Conservation (phyloP, 2,888 invertebrate species). For the Stenodera caucasica region DNA sequence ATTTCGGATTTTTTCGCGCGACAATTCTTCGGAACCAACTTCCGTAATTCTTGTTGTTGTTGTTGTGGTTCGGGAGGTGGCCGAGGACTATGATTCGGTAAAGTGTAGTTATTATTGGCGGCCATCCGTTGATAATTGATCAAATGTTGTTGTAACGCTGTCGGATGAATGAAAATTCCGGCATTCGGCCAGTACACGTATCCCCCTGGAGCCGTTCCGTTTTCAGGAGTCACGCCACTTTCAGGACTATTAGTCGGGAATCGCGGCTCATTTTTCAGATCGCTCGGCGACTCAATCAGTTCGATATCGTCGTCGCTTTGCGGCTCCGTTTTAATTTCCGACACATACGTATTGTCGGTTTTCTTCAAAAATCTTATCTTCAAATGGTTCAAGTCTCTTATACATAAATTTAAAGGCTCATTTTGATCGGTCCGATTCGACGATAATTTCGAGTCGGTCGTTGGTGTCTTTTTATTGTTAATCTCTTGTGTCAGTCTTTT, state of each 20-base stretch:
- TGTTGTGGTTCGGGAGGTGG: slow-evolving; percentile 38
- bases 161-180: slow-evolving; percentile 72
- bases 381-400: slow-evolving; percentile 72
- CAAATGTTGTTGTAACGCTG: slow-evolving; percentile 71
- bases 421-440: slow-evolving; percentile 56
- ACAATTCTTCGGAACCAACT: slow-evolving; percentile 49
- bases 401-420: slow-evolving; percentile 82
- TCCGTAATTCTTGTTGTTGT: slow-evolving; percentile 45
- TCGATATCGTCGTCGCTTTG: slow-evolving; percentile 61
- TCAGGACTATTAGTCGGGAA: slow-evolving; percentile 38
- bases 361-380: slow-evolving; percentile 65
- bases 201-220: slow-evolving; percentile 54
- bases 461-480: slow-evolving; percentile 40
- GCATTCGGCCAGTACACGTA: slow-evolving; percentile 73
- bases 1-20: slow-evolving; percentile 40
- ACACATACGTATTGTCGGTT: slow-evolving; percentile 65
- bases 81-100: slow-evolving; percentile 44
- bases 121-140: slow-evolving; percentile 76
- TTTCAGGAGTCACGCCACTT: slow-evolving; percentile 55
- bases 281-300: slow-evolving; percentile 46
- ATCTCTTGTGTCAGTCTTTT: slow-evolving; percentile 71
- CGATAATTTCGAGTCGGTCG: slow-evolving; percentile 31
- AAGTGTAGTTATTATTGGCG: slow-evolving; percentile 55
- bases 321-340: slow-evolving; percentile 64
- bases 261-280: slow-evolving; percentile 36